Percentiles rank a stretch among this genome's conserved stretches.
Conservation (phyloP, 2,888 invertebrate genomes). For the Itoplectis maculator region DNA sequence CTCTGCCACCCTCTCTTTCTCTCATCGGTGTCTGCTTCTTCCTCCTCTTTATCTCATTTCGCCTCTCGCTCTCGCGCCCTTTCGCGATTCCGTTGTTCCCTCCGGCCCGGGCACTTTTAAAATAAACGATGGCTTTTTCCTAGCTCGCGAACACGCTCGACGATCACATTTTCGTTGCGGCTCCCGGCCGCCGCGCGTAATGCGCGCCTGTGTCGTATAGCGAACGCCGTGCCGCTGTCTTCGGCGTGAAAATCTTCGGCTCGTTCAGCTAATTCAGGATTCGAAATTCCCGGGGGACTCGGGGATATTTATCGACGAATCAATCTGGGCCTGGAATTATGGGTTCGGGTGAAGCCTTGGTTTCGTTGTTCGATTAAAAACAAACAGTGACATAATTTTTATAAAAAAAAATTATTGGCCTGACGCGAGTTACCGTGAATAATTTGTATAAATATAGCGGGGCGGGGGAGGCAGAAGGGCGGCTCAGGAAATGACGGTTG, state of each 20-base stretch:
- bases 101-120: slow-evolving; percentile 64
- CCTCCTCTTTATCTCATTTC: slow-evolving; percentile 18
- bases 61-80: slow-evolving; percentile 7
- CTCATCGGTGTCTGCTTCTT: slow-evolving; percentile 30
- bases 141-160: slow-evolving; percentile 33
- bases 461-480: background rate
- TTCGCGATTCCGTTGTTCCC: slow-evolving; percentile 49
- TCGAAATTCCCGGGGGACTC: no score
- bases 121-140: slow-evolving; percentile 69
- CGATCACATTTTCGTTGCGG: slow-evolving; percentile 13
- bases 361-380: no score
- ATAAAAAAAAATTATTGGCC: no score
- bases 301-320: no score
- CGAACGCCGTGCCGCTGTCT: background rate
- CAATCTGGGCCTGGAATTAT: no score
- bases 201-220: background rate
- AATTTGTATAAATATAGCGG: slow-evolving; percentile 9
- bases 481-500: slow-evolving; percentile 21
- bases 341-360: no score
- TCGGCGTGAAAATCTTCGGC: background rate
- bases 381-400: no score
- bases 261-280: background rate
- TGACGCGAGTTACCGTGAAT: slow-evolving; percentile 2
- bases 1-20: no score
- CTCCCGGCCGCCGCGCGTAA: background rate